Evolutionary conservation across 2,797 vertebrate species (phyloP).

Genomic region (Clarias platycephalus): DNA sequence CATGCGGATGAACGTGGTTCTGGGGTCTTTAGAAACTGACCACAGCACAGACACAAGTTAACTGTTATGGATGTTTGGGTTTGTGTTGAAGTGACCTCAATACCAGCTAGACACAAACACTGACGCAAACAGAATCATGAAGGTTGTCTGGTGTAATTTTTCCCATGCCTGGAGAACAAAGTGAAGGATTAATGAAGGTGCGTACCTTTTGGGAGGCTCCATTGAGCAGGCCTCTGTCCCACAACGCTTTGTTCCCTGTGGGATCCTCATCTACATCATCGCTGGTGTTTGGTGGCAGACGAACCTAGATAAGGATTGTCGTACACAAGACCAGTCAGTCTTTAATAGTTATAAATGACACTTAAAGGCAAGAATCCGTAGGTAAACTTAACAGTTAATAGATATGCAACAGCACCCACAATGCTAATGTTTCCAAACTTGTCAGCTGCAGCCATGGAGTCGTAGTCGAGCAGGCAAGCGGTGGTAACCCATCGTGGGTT

Average conservation of each 20-base stretch:
- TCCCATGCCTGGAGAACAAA: slow-evolving; percentile 11
- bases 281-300: slow-evolving; percentile 93
- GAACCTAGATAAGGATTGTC: slow-evolving; percentile 74
- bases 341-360: not conserved
- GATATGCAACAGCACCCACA: slow-evolving; percentile 72
- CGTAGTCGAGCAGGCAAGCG: slow-evolving; percentile 91
- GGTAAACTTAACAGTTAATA: not conserved
- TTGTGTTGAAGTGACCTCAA: slow-evolving; percentile 42
- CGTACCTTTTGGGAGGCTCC: slow-evolving; percentile 96
- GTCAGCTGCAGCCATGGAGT: slow-evolving; percentile 95
- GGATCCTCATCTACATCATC: slow-evolving; percentile 98
- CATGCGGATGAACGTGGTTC: slow-evolving; percentile 33
- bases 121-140: slow-evolving; percentile 29
- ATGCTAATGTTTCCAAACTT: slow-evolving; percentile 98
- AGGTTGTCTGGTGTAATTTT: slow-evolving; percentile 5
- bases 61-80: slow-evolving; percentile 34
- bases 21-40: slow-evolving; percentile 47
- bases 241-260: slow-evolving; percentile 98
- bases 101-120: slow-evolving; percentile 47
- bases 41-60: slow-evolving; percentile 28
- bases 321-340: not conserved
- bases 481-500: slow-evolving; percentile 97
- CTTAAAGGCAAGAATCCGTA: not conserved
- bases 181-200: not conserved
- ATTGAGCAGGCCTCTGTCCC: slow-evolving; percentile 96